Evolutionary conservation across 2,797 vertebrate genomes (phyloP), one percentile per base, ranked within the genome.

Genomic region (Sebastes paucispinis): DNA sequence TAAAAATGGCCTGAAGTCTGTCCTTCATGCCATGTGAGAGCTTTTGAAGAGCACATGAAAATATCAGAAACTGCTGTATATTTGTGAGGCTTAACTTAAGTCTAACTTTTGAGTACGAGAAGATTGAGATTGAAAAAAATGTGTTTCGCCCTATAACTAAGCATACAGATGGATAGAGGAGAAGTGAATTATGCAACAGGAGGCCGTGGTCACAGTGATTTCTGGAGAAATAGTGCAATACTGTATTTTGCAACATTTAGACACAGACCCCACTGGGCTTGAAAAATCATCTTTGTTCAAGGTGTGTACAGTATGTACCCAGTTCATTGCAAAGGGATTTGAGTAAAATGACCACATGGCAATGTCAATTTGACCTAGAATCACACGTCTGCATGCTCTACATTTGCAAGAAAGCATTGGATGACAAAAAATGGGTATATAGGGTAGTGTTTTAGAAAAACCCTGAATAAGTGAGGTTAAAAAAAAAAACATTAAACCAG

Each of bases 381-480:
- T 32, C 69, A 65, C 55, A 47, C 60, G 29, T 67, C 22, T 67
- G 60, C 14, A 9, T 67, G 74, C 20, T 43, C 60, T 66, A 70
- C 69, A 62, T 78, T 43, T 74, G 31, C 18, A 73, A 55, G 11
- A 57, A 50, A 50, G 8, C 31, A 50, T n/a, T 5, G 2, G 13
- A 5, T 62, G 36, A 58, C 57, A 58, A 55, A 54, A 84, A 66
- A 60, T 32, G 24, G 71, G 36, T 72, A 39, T 82, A 18, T 79
- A 72, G 63, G 68, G 69, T 68, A 79, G 62, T 75, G 71, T 74
- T 58, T 68, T 63, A 63, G 31, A 50, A 31, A 70, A 71, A 27
- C 65, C 12, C 6, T 36, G 34, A 62, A 27, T 6, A 54, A 22
- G 32, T 70, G 5, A 55, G 54, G 11, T 55, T 3, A 24, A 24